phyloP scores from a whole-genome alignment of 1,140 invertebrate genomes.

The Drosophila orena region DNA sequence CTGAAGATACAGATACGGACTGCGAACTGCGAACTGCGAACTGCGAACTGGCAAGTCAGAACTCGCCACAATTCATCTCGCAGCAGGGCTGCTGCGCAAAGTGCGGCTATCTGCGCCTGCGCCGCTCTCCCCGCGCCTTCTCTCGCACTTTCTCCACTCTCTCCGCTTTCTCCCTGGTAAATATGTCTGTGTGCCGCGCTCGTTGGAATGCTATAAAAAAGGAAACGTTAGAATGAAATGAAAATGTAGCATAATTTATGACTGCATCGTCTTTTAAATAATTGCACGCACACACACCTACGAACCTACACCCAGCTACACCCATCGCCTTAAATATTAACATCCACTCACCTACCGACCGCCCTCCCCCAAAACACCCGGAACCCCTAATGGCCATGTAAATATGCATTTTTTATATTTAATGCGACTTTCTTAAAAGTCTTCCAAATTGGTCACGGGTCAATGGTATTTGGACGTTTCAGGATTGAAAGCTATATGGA shows the following conservation, averaged over 20 bases:
- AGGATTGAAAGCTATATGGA: conserved; percentile 23
- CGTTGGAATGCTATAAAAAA: conserved; percentile 81
- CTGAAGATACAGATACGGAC: conserved; percentile 64
- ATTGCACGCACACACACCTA: conserved; percentile 71
- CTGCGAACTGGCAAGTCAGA: conserved; percentile 40
- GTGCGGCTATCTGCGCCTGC: conserved; percentile 54
- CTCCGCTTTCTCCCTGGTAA: conserved; percentile 12
- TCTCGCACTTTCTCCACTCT: not conserved
- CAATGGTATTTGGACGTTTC: conserved; percentile 33
- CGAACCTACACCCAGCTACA: conserved; percentile 2
- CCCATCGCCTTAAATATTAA: conserved; percentile 66
- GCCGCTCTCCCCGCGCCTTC: conserved; percentile 22
- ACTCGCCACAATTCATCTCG: conserved; percentile 40
- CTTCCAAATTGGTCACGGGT: conserved; percentile 52
- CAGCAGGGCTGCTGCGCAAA: conserved; percentile 64
- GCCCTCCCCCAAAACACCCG: not conserved
- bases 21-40: conserved; percentile 36
- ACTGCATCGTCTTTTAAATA: conserved; percentile 82
- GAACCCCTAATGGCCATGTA: conserved; percentile 44
- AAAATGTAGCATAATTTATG: conserved; percentile 83
- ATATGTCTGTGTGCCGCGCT: conserved; percentile 40
- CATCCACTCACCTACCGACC: conserved; percentile 53
- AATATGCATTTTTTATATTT: conserved; percentile 67
- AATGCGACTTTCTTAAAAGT: conserved; percentile 51
- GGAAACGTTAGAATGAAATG: conserved; percentile 82